A percentile compares a stretch with the other conserved stretches of the same genome.
Evolutionary conservation across 2,888 invertebrate species (phyloP).

Genomic region (Colletes collaris): DNA sequence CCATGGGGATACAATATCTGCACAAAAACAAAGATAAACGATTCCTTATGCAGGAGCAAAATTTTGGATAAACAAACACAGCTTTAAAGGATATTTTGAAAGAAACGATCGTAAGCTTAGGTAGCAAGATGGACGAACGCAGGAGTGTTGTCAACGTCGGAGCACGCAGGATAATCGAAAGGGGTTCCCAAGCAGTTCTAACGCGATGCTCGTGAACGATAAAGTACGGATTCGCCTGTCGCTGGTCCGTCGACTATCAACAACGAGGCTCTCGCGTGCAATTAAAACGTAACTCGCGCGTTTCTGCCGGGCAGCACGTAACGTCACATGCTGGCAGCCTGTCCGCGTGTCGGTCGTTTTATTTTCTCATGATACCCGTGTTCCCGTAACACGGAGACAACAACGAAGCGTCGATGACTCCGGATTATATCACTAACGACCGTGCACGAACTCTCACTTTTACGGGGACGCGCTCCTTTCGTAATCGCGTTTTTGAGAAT

Average conservation of each 20-base stretch:
- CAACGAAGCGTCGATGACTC: conserved; percentile 33
- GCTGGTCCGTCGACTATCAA: conserved; percentile 7
- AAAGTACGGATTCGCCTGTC: background rate
- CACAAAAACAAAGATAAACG: too few relatives aligned
- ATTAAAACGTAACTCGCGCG: conserved; percentile 45
- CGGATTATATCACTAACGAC: conserved; percentile 47
- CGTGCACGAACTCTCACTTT: background rate
- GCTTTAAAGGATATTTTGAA: too few relatives aligned
- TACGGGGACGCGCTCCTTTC: too few relatives aligned
- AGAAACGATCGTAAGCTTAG: too few relatives aligned
- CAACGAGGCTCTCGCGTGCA: conserved; percentile 30
- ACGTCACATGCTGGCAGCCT: background rate
- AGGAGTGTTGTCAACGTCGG: background rate
- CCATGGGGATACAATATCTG: too few relatives aligned
- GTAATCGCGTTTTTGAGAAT: too few relatives aligned
- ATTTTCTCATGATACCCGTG: background rate
- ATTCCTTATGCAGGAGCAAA: too few relatives aligned
- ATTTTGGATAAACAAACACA: too few relatives aligned
- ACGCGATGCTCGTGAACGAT: conserved; percentile 40
- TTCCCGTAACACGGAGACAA: conserved; percentile 21
- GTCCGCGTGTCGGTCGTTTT: background rate
- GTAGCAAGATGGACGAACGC: background rate
- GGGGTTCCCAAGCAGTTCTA: background rate
- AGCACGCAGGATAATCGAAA: conserved; percentile 40
- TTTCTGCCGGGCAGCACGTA: conserved; percentile 6